Evolutionary conservation across 2,888 invertebrate species (phyloP).

Genomic region (Mythimna ferrago): DNA sequence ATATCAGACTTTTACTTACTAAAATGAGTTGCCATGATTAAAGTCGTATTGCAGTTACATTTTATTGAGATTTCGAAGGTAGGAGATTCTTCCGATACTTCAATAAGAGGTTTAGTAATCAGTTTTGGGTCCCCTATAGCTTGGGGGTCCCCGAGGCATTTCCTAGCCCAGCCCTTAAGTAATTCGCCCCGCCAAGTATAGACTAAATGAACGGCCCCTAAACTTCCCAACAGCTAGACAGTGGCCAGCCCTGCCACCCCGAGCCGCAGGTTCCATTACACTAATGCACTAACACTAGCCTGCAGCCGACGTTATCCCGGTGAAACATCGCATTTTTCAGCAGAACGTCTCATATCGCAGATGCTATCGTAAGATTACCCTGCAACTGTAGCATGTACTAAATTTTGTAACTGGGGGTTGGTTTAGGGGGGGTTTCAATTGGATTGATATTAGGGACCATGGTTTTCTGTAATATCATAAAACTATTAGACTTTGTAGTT

Average conservation of each 20-base stretch:
- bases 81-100: too few species aligned
- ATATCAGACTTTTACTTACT: too few species aligned
- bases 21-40: too few species aligned
- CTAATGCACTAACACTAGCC: conserved; percentile 63
- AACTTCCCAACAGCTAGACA: neutral
- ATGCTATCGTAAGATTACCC: conserved; percentile 54
- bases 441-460: neutral
- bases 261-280: conserved; percentile 57
- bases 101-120: too few species aligned
- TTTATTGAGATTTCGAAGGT: too few species aligned
- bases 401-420: neutral
- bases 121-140: too few species aligned
- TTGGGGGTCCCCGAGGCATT: too few species aligned
- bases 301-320: conserved; percentile 48
- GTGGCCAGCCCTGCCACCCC: conserved; percentile 39
- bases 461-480: neutral
- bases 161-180: too few species aligned
- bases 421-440: neutral
- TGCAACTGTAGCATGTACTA: conserved; percentile 27
- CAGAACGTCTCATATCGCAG: conserved; percentile 42
- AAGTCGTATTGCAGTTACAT: too few species aligned
- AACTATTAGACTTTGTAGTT: too few species aligned
- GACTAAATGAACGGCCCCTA: neutral
- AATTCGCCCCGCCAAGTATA: too few species aligned
- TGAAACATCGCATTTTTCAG: conserved; percentile 64